Conservation (phyloP, 2,113 vertebrate genomes). For the Recurvirostra avosetta region DNA sequence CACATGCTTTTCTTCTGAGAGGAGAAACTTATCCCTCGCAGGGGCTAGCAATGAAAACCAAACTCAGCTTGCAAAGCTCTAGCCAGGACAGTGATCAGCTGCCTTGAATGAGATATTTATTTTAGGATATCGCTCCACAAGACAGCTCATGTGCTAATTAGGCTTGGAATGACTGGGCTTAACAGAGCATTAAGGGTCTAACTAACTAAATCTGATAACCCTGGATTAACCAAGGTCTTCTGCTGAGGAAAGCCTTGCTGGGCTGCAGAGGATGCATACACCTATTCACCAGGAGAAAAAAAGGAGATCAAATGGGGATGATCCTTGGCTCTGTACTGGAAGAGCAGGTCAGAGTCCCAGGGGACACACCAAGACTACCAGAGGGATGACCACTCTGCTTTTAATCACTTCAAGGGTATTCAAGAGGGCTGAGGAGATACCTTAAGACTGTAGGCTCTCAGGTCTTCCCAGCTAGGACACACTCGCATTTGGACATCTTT, state of each 20-base stretch:
- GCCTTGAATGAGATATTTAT: background rate
- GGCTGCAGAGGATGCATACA: background rate
- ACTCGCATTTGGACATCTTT: background rate
- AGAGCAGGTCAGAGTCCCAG: background rate
- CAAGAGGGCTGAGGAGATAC: background rate
- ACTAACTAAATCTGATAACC: conserved; percentile 47
- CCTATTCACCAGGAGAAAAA: background rate
- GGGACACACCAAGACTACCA: background rate
- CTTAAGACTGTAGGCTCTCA: background rate
- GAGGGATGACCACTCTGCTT: no score
- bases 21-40: background rate
- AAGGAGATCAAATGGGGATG: background rate
- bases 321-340: background rate
- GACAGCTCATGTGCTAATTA: conserved; percentile 47
- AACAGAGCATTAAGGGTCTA: conserved; percentile 41
- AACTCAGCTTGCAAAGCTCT: background rate
- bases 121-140: conserved; percentile 13
- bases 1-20: conserved; percentile 29
- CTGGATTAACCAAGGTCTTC: conserved; percentile 38
- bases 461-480: background rate
- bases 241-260: background rate
- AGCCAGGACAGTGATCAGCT: background rate
- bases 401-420: background rate
- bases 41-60: background rate
- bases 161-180: conserved; percentile 30